Evolutionary conservation across 2,888 invertebrate species (phyloP).

Genomic region (Andricus quercusramuli): DNA sequence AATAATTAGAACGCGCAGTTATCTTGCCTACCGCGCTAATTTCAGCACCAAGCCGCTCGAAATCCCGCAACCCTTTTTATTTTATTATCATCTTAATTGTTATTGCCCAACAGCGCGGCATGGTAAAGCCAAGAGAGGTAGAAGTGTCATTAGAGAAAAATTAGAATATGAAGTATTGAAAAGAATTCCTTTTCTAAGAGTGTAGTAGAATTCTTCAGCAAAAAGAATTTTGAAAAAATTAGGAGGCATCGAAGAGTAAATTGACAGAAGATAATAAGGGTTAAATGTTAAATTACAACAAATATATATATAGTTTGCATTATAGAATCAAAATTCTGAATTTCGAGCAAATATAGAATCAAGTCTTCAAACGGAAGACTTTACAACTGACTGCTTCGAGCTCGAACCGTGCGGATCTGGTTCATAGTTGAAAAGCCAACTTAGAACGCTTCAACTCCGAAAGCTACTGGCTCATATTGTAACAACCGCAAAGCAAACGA

Average conservation of each 20-base stretch:
- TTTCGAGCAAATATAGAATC: not conserved
- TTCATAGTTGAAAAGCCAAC: not conserved
- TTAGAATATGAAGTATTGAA: not conserved
- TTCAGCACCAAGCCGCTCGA: constrained; percentile 22
- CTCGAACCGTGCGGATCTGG: not conserved
- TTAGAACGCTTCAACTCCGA: not conserved
- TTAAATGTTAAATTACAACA: too few relatives aligned
- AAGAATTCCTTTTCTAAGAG: too few relatives aligned
- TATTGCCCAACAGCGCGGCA: not conserved
- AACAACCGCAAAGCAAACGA: not conserved
- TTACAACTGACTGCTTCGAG: not conserved
- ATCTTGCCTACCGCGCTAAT: constrained; percentile 36
- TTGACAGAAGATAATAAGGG: not conserved
- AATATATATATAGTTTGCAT: not conserved
- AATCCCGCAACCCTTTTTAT: constrained; percentile 23
- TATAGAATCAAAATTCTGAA: not conserved
- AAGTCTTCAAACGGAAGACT: not conserved
- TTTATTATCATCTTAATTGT: constrained; percentile 20
- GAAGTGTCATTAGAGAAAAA: not conserved
- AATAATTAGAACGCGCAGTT: constrained; percentile 71
- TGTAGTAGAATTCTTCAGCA: too few relatives aligned
- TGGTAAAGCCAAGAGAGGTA: not conserved
- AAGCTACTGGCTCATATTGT: not conserved
- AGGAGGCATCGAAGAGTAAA: not conserved
- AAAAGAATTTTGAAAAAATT: too few relatives aligned